These are phyloP conservation scores for Apodemus agrarius DNA, from an alignment of 2,797 vertebrate species.

Conservation along the genomic window DNA sequence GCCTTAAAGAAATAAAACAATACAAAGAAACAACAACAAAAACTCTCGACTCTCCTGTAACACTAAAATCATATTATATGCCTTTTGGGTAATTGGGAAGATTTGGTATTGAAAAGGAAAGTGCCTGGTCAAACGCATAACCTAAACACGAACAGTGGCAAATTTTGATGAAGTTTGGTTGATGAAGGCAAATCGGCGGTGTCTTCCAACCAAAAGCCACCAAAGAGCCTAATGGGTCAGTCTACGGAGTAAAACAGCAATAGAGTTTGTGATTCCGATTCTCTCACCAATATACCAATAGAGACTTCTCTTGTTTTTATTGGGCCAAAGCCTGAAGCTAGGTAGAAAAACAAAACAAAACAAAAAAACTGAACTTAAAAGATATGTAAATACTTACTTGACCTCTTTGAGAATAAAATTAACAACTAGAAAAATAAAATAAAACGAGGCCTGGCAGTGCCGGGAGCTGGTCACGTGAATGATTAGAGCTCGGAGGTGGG, in stretches of 20 bases:
- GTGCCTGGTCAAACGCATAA: not conserved
- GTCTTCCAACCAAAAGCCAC: not conserved
- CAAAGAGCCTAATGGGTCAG: not conserved
- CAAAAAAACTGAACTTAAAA: slow-evolving; percentile 11
- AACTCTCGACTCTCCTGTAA: not conserved
- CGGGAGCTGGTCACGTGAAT: slow-evolving; percentile 8
- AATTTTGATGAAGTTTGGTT: too few species aligned
- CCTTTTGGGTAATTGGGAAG: not conserved
- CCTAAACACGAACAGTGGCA: not conserved
- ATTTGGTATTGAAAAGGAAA: not conserved
- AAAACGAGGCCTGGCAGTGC: not conserved
- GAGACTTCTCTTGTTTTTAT: slow-evolving; percentile 11
- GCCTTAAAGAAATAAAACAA: not conserved
- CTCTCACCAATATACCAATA: not conserved
- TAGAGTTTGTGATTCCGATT: not conserved
- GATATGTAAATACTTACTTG: not conserved
- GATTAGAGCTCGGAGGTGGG: not conserved
- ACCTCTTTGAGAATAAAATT: slow-evolving; percentile 1
- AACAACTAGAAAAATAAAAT: not conserved
- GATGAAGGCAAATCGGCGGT: not conserved
- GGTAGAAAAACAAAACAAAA: not conserved
- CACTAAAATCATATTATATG: not conserved
- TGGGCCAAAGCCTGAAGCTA: not conserved
- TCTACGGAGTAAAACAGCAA: not conserved
- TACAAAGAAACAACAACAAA: not conserved